These are phyloP conservation scores for Ormyrus rosae DNA, from an alignment of 2,888 invertebrate genomes.

Conservation along the genomic window DNA sequence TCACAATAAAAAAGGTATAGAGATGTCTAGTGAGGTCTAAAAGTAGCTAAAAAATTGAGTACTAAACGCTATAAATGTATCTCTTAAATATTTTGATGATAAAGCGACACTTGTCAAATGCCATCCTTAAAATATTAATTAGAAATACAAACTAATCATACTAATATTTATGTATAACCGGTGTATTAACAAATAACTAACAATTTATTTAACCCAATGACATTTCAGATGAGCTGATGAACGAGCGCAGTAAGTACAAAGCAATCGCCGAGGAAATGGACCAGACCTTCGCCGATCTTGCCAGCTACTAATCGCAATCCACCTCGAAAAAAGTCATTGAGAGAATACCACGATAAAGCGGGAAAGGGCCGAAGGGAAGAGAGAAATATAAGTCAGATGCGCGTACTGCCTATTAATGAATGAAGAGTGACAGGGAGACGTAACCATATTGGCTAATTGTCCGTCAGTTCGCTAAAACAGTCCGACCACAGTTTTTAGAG, in stretches of 20 bases:
- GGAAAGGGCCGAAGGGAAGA: neutral
- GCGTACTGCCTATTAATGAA: constrained; percentile 33
- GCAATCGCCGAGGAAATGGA: constrained; percentile 98
- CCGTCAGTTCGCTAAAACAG: constrained; percentile 9
- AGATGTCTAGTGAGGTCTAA: too few species aligned
- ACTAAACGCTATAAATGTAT: neutral
- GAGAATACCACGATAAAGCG: neutral
- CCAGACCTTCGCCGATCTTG: constrained; percentile 96
- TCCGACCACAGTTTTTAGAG: constrained; percentile 31
- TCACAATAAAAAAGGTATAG: too few species aligned
- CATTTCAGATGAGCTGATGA: constrained; percentile 88
- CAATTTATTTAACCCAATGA: constrained; percentile 58
- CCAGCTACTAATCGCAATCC: constrained; percentile 83
- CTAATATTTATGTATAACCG: too few species aligned
- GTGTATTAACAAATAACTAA: neutral
- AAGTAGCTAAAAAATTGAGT: too few species aligned
- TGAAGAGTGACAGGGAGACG: neutral
- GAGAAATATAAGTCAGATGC: constrained; percentile 2
- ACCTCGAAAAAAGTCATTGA: constrained; percentile 18
- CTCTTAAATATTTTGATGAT: neutral
- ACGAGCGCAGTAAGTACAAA: constrained; percentile 98
- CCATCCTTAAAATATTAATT: neutral
- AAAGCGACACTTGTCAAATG: neutral
- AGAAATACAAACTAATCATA: neutral
- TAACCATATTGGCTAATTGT: neutral